These are phyloP conservation scores for Troilus luridus DNA, from an alignment of 2,888 invertebrate species.

Conservation along the genomic window DNA sequence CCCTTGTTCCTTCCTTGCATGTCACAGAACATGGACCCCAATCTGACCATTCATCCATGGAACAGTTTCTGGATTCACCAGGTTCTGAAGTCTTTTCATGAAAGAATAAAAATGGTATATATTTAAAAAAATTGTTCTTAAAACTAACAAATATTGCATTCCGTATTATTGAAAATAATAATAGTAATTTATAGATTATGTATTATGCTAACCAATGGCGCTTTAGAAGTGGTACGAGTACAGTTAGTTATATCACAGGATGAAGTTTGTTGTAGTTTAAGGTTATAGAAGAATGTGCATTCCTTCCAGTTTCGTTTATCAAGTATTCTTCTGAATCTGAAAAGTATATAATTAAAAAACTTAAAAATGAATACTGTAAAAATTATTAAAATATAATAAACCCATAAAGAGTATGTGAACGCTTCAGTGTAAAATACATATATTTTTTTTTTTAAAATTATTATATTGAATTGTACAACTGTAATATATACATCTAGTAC, in stretches of 20 bases:
- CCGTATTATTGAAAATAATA: neutral
- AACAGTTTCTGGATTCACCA: slow-evolving; percentile 52
- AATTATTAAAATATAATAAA: neutral
- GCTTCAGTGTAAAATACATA: neutral
- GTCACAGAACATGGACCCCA: slow-evolving; percentile 87
- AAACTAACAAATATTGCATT: neutral
- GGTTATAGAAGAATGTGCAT: slow-evolving; percentile 45
- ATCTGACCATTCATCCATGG: slow-evolving; percentile 76
- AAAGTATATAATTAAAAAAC: neutral
- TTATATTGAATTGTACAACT: too few relatives aligned
- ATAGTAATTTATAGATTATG: neutral
- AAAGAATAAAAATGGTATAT: neutral
- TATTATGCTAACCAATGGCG: slow-evolving; percentile 1
- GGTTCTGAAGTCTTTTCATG: neutral
- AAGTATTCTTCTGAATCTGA: slow-evolving; percentile 60
- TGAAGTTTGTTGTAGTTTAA: slow-evolving; percentile 24
- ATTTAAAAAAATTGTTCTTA: neutral
- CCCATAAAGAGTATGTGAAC: neutral
- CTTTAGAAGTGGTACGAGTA: neutral
- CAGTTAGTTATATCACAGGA: slow-evolving; percentile 5
- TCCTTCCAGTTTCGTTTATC: slow-evolving; percentile 62
- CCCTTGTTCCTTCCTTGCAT: slow-evolving; percentile 73
- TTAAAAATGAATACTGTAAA: neutral
- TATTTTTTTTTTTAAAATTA: too few relatives aligned
- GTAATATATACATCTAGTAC: too few relatives aligned